Percentiles rank a stretch among this genome's conserved stretches.
Evolutionary conservation across 64 coral and sea anemone species (phyloP).

Genomic region (Dendronephthya gigantea): DNA sequence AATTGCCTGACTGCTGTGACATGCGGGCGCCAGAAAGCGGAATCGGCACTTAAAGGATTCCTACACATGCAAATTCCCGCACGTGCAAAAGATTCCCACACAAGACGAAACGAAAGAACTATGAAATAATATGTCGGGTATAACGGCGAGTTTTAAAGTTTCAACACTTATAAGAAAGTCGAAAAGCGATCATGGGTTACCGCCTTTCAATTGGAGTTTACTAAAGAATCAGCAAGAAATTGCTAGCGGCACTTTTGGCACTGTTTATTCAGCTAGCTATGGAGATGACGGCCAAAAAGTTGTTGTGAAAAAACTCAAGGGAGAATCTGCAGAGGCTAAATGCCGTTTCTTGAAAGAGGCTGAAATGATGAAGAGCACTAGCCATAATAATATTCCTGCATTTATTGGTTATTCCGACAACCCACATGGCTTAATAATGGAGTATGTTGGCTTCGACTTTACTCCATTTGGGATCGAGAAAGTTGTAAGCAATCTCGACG

Average conservation of each 20-base stretch:
- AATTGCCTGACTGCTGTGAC: too few species aligned
- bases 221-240: conserved; percentile 17
- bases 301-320: too few species aligned
- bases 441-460: conserved; percentile 26
- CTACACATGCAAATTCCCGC: too few species aligned
- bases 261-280: conserved; percentile 32
- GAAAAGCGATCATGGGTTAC: neutral
- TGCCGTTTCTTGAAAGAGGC: conserved; percentile 30
- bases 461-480: too few species aligned
- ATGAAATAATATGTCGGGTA: neutral
- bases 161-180: too few species aligned
- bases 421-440: conserved; percentile 33
- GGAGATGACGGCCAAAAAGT: conserved; percentile 13
- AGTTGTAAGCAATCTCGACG: too few species aligned
- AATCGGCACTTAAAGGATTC: too few species aligned
- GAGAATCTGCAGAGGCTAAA: conserved; percentile 23
- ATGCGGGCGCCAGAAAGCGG: too few species aligned
- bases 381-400: conserved; percentile 31
- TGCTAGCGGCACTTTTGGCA: conserved; percentile 37
- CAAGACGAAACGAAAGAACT: neutral
- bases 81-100: too few species aligned
- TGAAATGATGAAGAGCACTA: conserved; percentile 15
- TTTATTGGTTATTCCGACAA: neutral
- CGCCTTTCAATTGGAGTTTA: neutral
- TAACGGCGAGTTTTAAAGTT: too few species aligned